phyloP scores from a whole-genome alignment of 2,888 invertebrate species.

The Tenthredo scrophulariae region DNA sequence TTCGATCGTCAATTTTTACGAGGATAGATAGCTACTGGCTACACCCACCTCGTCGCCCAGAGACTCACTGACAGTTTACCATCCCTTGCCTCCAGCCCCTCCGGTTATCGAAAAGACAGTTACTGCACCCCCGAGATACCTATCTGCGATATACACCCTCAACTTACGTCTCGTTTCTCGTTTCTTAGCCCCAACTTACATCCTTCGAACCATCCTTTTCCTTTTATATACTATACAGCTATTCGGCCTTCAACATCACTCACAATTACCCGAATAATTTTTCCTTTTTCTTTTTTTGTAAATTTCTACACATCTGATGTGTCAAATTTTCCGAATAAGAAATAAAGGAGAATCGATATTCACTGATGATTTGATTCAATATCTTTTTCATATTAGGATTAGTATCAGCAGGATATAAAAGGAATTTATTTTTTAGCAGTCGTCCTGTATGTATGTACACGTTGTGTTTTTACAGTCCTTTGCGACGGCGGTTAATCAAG shows the following conservation, averaged over 20 bases:
- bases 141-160: conserved; percentile 20
- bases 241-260: not conserved
- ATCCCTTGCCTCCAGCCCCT: conserved; percentile 8
- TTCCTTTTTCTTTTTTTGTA: not conserved
- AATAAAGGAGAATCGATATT: not conserved
- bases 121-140: conserved; percentile 52
- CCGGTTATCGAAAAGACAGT: conserved; percentile 55
- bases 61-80: conserved; percentile 47
- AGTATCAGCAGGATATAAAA: too few species aligned
- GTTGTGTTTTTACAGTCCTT: not conserved
- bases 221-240: not conserved
- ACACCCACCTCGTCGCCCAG: not conserved
- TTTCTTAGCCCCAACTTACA: conserved; percentile 34
- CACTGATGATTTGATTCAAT: not conserved
- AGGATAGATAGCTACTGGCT: conserved; percentile 48
- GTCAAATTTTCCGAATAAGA: not conserved
- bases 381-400: not conserved
- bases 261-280: not conserved
- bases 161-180: conserved; percentile 48
- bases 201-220: not conserved
- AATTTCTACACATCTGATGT: not conserved
- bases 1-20: conserved; percentile 56
- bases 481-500: conserved; percentile 28
- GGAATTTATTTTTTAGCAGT: not conserved
- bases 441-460: not conserved